Base-by-base conservation (phyloP, 2,888 invertebrate genomes). In the Lepidochrysops patricia region DNA sequence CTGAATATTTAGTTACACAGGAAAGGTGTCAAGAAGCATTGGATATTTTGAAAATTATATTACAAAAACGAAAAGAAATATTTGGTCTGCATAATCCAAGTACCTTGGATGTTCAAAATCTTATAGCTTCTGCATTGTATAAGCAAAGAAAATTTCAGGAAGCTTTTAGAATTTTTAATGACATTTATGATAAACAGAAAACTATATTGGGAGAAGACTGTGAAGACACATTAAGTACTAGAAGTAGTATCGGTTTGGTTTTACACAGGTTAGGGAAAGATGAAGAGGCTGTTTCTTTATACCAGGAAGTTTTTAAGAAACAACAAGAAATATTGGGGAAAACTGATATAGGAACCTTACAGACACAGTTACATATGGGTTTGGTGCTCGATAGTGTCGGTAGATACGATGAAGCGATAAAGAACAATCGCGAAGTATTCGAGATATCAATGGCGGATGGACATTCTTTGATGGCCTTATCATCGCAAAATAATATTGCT, bases 351-450 rank as follows among this genome's bases (percentile, higher is more conserved):
- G 19, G 32, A 19, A 54, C 54, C 9, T 19, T 54, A 7, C 9
- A 54, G 15, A 54, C 54, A 6, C 54, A 54, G 15, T 9, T 54
- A 32, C 54, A 54, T 54, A 54, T 54, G 54, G 54, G 4, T 15
- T 54, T 54, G 29, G 54, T 32, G 4, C 32, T 54, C 0, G 29
- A 54, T 32, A 29, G 19, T 32, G 4, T 54, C 19, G 29, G 19
- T 12, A 54, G 54, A 54, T 19, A 15, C 9, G 54, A 54, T 32
- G 54, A 54, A 27, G 54, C 54, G 2, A 32, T 54, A 29, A 29
- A 29, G 4, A 32, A 29, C 9, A 54, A 54, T 19, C 54, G 32
- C 19, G 29, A 29, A 29, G 54, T 54, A 7, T 54, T 19, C 32
- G 29, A 32, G 12, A 29, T 15, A 32, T 54, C 54, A 32, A 29